phyloP scores from a whole-genome alignment of 2,113 vertebrate species.

The Rhea pennata region DNA sequence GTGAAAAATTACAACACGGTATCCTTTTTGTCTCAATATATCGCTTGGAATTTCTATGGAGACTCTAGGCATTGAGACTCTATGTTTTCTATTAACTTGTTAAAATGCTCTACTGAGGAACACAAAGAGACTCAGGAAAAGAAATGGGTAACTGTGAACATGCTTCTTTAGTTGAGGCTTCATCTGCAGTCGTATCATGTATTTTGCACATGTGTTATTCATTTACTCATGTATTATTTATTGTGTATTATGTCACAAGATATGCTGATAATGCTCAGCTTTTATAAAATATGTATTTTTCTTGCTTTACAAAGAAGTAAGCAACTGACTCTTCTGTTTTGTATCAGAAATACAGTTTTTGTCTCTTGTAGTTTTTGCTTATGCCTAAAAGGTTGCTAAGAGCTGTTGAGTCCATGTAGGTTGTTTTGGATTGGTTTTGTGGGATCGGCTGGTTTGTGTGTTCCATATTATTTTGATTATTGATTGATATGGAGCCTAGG shows the following conservation, averaged over 20 bases:
- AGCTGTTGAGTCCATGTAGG: too few relatives aligned
- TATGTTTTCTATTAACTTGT: background rate
- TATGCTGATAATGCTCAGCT: too few relatives aligned
- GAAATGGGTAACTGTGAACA: background rate
- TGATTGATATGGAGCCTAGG: background rate
- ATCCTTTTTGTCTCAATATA: background rate
- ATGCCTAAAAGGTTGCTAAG: too few relatives aligned
- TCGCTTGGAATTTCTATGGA: background rate
- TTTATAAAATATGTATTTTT: too few relatives aligned
- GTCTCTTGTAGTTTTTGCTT: too few relatives aligned
- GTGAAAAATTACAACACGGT: accelerated
- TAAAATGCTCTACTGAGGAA: background rate
- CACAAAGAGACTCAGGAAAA: background rate
- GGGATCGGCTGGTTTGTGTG: background rate
- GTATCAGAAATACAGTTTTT: too few relatives aligned
- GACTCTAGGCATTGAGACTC: background rate
- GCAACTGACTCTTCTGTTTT: too few relatives aligned
- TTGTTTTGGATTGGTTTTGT: background rate
- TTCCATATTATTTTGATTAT: background rate
- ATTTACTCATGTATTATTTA: too few relatives aligned
- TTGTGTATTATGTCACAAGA: too few relatives aligned
- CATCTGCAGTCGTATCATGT: background rate
- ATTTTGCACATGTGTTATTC: background rate
- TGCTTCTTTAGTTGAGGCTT: background rate
- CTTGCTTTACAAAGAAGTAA: too few relatives aligned